Evolutionary conservation across 2,888 invertebrate species (phyloP), one percentile per base, ranked within the genome.

Genomic region (Chrysolina americana): DNA sequence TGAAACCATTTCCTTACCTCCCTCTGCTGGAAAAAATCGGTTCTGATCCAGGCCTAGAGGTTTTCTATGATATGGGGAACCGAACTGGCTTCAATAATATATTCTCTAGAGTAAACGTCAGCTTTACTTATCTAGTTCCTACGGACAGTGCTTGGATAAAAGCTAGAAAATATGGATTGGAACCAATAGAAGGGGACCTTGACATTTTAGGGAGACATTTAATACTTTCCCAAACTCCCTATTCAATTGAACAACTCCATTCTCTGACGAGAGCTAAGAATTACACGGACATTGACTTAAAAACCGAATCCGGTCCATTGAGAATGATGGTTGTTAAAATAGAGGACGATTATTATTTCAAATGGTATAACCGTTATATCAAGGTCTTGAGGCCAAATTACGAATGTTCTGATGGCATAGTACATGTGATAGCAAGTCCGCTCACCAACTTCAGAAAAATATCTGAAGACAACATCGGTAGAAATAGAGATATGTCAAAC

Each of bases 341-440:
- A 19, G 79, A 82, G 21, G 82, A 78, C 3, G 76, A 75, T 0
- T 85, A 82, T 70, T 83, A 79, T 65, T 79, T 87, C 6, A 78
- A 79, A 47, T 86, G 85, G 84, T 75, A 83, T 8, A 93, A 93
- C 73, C 92, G 92, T 85, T 92, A 92, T 90, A 94, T 96, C 80
- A 92, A 92, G 82, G 94, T 97, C 63, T 92, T 93, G 86, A 92
- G 97, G 77, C 94, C 97, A 0, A 96, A 98, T 88, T 96, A 98
- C 17, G 94, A 96, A 83, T 98, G 98, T 87, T 96, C 95, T 87
- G 97, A 98, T 87, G 98, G 98, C 50, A 94, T 97, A 80, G 96
- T 98, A 79, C 98, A 98, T 87, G 94, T 97, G 76, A 95, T 98
- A 84, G 96, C 97, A 86, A 92, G 92, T 81, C 96, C 96, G 3